Percentiles rank a stretch among this genome's conserved stretches.
Evolutionary conservation across 2,888 invertebrate species (phyloP).

Genomic region (Eupithecia abbreviata): DNA sequence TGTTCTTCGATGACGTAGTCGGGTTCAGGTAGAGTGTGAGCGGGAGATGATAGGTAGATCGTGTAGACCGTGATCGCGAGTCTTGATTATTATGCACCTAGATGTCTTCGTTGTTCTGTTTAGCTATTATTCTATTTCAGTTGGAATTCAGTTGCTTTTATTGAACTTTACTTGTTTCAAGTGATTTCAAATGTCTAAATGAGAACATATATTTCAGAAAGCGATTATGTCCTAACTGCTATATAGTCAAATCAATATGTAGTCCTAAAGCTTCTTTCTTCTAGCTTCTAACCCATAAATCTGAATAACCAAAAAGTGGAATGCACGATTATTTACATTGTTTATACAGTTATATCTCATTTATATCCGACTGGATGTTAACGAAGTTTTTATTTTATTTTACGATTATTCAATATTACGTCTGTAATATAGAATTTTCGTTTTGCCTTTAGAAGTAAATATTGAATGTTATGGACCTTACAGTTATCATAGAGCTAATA

Average conservation of each 20-base stretch:
- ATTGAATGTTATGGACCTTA: background rate
- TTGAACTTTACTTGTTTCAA: background rate
- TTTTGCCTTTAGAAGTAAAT: background rate
- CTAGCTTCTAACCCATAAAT: no score
- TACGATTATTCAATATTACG: background rate
- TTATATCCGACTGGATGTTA: background rate
- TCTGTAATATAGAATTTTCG: background rate
- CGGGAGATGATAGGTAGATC: constrained; percentile 7
- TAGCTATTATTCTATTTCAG: background rate
- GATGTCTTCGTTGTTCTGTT: no score
- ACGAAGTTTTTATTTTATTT: no score
- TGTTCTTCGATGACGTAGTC: constrained; percentile 70
- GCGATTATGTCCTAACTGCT: no score
- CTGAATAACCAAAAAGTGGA: background rate
- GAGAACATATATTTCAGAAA: background rate
- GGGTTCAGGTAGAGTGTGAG: constrained; percentile 26
- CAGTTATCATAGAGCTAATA: background rate
- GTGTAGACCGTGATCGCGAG: background rate
- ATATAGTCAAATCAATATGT: no score
- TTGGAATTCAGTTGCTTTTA: background rate
- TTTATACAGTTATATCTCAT: background rate
- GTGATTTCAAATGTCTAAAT: background rate
- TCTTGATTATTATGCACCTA: no score
- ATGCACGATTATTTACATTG: background rate
- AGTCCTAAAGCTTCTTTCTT: no score